These are phyloP conservation scores for Pyrgus malvae DNA, from an alignment of 2,888 invertebrate genomes.

Conservation along the genomic window DNA sequence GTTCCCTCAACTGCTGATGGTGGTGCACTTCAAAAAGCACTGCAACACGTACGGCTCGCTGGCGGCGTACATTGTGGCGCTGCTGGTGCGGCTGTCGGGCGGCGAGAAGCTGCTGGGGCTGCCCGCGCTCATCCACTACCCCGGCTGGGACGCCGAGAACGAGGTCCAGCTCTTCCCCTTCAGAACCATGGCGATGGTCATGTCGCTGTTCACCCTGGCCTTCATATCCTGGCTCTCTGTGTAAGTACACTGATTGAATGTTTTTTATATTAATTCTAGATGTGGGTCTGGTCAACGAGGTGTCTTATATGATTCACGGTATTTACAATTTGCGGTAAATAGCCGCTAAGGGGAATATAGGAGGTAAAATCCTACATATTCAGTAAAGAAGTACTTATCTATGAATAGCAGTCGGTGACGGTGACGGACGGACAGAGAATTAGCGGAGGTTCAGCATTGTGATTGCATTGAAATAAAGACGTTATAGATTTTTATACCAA, in stretches of 20 bases:
- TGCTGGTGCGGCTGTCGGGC: constrained; percentile 91
- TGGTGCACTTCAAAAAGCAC: constrained; percentile 95
- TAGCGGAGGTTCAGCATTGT: too few relatives aligned
- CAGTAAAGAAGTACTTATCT: too few relatives aligned
- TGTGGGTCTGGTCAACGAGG: too few relatives aligned
- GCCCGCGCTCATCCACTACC: constrained; percentile 92
- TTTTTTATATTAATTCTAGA: not conserved
- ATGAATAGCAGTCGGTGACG: too few relatives aligned
- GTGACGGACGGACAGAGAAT: too few relatives aligned
- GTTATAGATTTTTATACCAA: too few relatives aligned
- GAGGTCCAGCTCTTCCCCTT: constrained; percentile 98
- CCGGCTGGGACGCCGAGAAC: constrained; percentile 87
- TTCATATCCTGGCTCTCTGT: constrained; percentile 91
- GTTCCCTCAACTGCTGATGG: constrained; percentile 98
- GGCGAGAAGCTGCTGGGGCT: constrained; percentile 92
- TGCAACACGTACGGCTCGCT: constrained; percentile 99
- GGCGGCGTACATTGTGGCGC: constrained; percentile 92
- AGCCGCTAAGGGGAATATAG: too few relatives aligned
- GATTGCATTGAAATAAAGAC: too few relatives aligned
- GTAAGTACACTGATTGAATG: too few relatives aligned
- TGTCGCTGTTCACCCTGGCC: constrained; percentile 91
- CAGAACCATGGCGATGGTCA: constrained; percentile 95
- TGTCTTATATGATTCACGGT: too few relatives aligned
- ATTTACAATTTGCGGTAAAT: too few relatives aligned
- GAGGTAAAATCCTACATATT: too few relatives aligned